Evolutionary conservation across 2,888 invertebrate species (phyloP), one percentile per base, ranked within the genome.

Genomic region (Eupithecia insigniata): DNA sequence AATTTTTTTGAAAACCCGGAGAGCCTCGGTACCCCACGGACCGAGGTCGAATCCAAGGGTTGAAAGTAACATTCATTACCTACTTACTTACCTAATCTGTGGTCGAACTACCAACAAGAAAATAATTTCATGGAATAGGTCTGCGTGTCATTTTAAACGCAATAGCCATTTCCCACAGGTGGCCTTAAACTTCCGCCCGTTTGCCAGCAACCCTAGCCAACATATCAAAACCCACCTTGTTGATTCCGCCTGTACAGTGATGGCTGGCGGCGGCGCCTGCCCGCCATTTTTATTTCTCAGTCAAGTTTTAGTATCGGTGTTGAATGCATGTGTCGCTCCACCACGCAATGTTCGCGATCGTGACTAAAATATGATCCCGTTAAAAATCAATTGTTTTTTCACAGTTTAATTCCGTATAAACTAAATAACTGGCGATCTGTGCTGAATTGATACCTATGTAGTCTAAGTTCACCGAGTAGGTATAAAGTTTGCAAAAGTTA

Each of bases 231-330:
- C 58, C 58, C 28, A 60, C 58, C 18, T 18, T n/a, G 46, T 46
- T 46, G n/a, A 46, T 16, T 22, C 51, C 51, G 22, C 12, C 51
- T n/a, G n/a, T n/a, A n/a, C n/a, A n/a, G n/a, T n/a, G n/a, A n/a
- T n/a, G n/a, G n/a, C n/a, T 51, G 22, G 51, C 43, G 7, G 46
- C 46, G 58, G 2, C 26, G 32, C 28, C 18, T 80, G 76, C 62
- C 81, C 88, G 90, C 89, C 91, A 91, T 89, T 88, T 89, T 87
- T 36, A 34, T 88, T 89, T 80, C 78, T 84, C 89, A 92, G 92
- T 92, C 90, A 89, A 88, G 90, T 89, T 90, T 87, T 77, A 85
- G 79, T 78, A 83, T 83, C 78, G 81, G 72, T 30, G 80, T 60
- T 82, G 10, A 74, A n/a, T 46, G 80, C 67, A 83, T 86, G 92